Evolutionary conservation across 2,888 invertebrate genomes (phyloP), one percentile per base, ranked within the genome.

Genomic region (Drosophila bunnanda): DNA sequence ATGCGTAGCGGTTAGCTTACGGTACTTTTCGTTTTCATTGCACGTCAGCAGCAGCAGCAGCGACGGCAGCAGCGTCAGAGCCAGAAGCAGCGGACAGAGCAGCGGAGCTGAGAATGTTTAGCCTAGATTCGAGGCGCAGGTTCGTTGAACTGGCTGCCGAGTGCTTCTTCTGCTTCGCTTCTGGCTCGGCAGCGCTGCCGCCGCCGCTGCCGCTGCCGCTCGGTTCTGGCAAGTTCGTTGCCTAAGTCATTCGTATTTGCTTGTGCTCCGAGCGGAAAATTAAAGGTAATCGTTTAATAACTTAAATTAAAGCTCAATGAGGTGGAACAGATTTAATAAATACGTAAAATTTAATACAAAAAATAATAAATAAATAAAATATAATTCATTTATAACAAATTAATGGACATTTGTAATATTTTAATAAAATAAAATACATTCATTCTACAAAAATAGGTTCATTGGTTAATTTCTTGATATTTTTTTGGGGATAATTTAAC

Each of bases 1-100:
- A 67, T 54, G 74, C 76, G 90, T 91, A 92, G 92, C 92, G 92
- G 92, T 92, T 92, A 91, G 89, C 89, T 92, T 92, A 92, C 92
- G 92, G 92, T 92, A 92, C 92, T 92, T 92, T 92, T 92, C 92
- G 91, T 91, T 92, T 92, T 92, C 92, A 92, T 92, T 92, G 92
- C 92, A 92, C 90, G 92, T 91, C 88, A 88, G 89, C 71, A 71
- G 69, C 53, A 36, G 12, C 46, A 28, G 28, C 55, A 43, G 50
- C 44, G 15, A 25, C 30, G n/a, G 56, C 15, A 15, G 58, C 36
- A 25, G 59, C 43, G 53, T 12, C n/a, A 30, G 65, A 34, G 48
- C 20, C 32, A 60, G 60, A 43, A 44, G 62, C 12, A 54, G 46
- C 52, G 43, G 53, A n/a, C 64, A 53, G 59, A 46, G 65, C 62